A percentile compares a stretch with the other conserved stretches of the same genome.
These are phyloP conservation scores for Antheraea yamamai DNA, from an alignment of 2,888 invertebrate genomes.

Conservation along the genomic window DNA sequence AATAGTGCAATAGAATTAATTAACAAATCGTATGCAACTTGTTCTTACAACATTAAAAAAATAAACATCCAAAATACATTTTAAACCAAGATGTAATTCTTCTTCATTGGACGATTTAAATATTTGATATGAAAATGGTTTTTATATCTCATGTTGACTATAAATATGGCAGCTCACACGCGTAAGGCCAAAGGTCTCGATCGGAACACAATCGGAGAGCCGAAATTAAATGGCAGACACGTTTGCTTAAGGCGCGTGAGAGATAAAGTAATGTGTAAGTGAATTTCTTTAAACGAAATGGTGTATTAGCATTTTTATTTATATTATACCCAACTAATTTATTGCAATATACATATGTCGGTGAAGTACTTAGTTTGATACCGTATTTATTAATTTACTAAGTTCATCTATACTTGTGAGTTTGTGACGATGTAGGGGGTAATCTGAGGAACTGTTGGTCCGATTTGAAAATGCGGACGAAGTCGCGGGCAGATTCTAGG, in stretches of 20 bases:
- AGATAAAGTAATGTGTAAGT: not conserved
- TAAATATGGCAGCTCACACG: constrained; percentile 48
- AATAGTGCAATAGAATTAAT: not conserved
- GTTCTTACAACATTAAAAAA: not conserved
- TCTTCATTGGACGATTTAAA: not conserved
- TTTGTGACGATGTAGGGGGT: too few relatives aligned
- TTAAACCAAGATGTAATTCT: not conserved
- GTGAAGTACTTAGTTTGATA: not conserved
- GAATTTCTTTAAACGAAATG: not conserved
- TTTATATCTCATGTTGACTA: constrained; percentile 41
- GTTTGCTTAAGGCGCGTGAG: constrained; percentile 47
- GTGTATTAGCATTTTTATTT: not conserved
- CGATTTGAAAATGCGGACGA: too few relatives aligned
- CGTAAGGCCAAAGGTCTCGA: constrained; percentile 65
- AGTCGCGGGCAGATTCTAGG: too few relatives aligned
- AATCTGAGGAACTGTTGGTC: too few relatives aligned
- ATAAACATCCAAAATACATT: not conserved
- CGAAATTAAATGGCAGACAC: constrained; percentile 73
- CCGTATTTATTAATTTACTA: not conserved
- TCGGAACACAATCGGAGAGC: constrained; percentile 46
- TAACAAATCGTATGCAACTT: not conserved
- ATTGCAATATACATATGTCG: not conserved
- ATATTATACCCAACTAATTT: not conserved
- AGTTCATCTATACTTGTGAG: too few relatives aligned
- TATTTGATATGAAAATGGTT: not conserved